Base-by-base conservation (phyloP, 2,888 invertebrate genomes). In the Caenorhabditis panamensis region DNA sequence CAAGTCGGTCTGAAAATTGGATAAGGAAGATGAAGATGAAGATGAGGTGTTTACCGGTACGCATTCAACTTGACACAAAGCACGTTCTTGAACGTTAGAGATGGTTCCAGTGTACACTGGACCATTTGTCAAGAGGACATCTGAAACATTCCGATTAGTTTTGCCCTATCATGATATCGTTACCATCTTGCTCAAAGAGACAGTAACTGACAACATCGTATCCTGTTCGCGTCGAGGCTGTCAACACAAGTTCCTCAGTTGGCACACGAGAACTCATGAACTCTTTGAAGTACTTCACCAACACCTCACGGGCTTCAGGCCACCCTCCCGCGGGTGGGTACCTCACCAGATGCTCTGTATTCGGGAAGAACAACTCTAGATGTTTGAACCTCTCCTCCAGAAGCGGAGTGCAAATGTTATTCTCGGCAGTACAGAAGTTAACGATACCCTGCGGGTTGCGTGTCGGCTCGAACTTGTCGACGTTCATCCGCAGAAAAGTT, bases 71-170 rank as follows among this genome's bases (percentile, higher is more conserved):
- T 66, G 49, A 54, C 86, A 88, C 26, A 83, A 79, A 18, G 87
- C 86, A 59, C 90, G 84, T 58, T 89, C 89, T 2, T 83, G 79
- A 8, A 87, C 66, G 71, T 91, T 89, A 53, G 87, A 82, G 16
- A 85, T 78, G 13, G 89, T 83, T 20, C 89, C 86, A 26, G 87
- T 81, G 68, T 90, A 90, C 31, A 86, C 85, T 0, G 90, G 90
- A 5, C 87, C 82, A 4, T 88, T 84, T 8, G 87, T 84, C 54
- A 91, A 83, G 41, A 91, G 81, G 47, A 88, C 86, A 63, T 91
- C 91, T 90, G 78, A 58, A 80, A 61, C 83, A n/a, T 22, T n/a
- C n/a, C 3, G 11, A 36, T 36, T 36, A 36, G 36, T 36, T 8
- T 11, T 36, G 5, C 36, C 36, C n/a, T n/a, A n/a, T n/a, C n/a